phyloP scores from a whole-genome alignment of 2,113 vertebrate genomes.

The Capreolus pygargus region DNA sequence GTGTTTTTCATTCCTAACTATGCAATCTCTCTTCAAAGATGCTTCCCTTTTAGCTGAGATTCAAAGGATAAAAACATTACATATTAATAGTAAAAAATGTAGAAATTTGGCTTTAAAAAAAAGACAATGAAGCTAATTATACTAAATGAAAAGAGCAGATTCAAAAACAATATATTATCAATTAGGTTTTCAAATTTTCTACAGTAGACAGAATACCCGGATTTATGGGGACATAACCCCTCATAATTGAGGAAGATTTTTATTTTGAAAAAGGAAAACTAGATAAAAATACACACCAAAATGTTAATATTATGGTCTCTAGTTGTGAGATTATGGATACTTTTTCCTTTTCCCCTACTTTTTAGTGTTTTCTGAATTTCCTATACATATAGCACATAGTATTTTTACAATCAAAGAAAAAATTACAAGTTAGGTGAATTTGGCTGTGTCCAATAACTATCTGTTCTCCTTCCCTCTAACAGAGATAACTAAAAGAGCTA shows the following conservation, averaged over 20 bases:
- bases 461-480: neutral
- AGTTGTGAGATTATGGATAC: neutral
- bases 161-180: neutral
- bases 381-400: neutral
- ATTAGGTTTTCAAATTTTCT: neutral
- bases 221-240: neutral
- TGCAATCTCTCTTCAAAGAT: neutral
- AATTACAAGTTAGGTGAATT: slow-evolving; percentile 31
- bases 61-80: neutral
- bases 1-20: neutral
- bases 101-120: neutral
- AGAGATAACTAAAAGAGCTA: slow-evolving; percentile 25
- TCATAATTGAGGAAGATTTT: neutral
- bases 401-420: neutral
- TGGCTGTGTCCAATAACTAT: neutral
- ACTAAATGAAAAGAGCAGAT: neutral
- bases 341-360: neutral
- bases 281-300: slow-evolving; percentile 20
- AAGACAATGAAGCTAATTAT: neutral
- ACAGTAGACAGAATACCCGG: neutral
- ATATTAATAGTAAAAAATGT: neutral
- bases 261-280: neutral
- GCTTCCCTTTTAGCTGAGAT: slow-evolving; percentile 1
- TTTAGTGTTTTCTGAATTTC: neutral
- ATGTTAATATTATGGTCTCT: neutral